A percentile compares a stretch with the other conserved stretches of the same genome.
phyloP scores from a whole-genome alignment of 2,113 vertebrate species.

The Cyanistes caeruleus region DNA sequence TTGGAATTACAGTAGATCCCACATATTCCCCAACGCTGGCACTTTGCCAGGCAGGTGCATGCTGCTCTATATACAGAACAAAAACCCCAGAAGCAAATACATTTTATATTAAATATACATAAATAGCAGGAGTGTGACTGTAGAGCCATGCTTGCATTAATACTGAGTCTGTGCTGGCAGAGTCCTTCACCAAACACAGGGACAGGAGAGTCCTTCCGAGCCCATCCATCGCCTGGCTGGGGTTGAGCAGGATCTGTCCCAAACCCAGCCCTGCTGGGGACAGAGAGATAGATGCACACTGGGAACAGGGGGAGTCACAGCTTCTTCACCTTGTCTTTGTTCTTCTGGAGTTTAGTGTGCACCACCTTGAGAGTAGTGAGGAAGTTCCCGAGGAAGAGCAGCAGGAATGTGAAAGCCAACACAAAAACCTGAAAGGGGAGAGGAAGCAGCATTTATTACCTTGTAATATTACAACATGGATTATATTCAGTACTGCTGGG shows the following conservation, averaged over 20 bases:
- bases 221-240: fast-evolving
- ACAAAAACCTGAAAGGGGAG: conserved; percentile 84
- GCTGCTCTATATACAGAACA: conserved; percentile 42
- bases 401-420: conserved; percentile 89
- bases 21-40: background rate
- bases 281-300: background rate
- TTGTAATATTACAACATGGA: background rate
- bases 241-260: background rate
- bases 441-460: background rate
- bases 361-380: conserved; percentile 96
- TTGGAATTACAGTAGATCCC: conserved; percentile 50
- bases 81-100: background rate
- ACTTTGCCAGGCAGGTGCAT: background rate
- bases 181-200: background rate
- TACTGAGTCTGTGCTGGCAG: conserved; percentile 57
- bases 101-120: conserved; percentile 68
- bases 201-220: background rate
- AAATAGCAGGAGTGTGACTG: conserved; percentile 64
- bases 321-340: conserved; percentile 80
- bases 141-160: conserved; percentile 50
- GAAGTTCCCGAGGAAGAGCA: conserved; percentile 96
- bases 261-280: background rate
- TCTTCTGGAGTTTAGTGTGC: conserved; percentile 91
- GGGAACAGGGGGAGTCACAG: conserved; percentile 44
- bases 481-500: background rate